Base-by-base conservation (phyloP, 1,140 invertebrate species). In the Rhizoglyphus robini region DNA sequence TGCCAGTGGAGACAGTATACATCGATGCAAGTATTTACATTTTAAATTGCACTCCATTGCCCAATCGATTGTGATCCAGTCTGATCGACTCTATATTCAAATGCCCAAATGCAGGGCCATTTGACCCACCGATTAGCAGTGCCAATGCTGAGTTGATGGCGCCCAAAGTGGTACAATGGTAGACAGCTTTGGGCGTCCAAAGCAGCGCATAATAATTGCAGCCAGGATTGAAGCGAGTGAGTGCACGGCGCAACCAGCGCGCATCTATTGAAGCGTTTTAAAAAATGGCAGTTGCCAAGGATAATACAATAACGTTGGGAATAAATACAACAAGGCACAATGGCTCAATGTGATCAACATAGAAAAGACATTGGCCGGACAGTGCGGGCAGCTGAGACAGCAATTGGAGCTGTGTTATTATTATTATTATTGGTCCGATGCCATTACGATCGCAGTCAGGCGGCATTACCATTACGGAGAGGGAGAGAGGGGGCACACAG, bases 51-150 rank as follows among this genome's bases (percentile, higher is more conserved):
- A 8, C 23, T 32, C 51, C 8, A 27, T 54, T 54, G 51, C 23
- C 20, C 51, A 54, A 32, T 27, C 8, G 23, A 27, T 32, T n/a
- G n/a, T n/a, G n/a, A n/a, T n/a, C n/a, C n/a, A n/a, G n/a, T n/a
- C n/a, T n/a, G n/a, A n/a, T n/a, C n/a, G 51, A 54, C 51, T 8
- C 51, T 54, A 54, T 54, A 54, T 54, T 54, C 51, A 54, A 32
- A 25, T 27, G n/a, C n/a, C n/a, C n/a, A n/a, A n/a, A n/a, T n/a
- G n/a, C n/a, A n/a, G n/a, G n/a, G n/a, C n/a, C n/a, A n/a, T n/a
- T n/a, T n/a, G n/a, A n/a, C n/a, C n/a, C n/a, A n/a, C n/a, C n/a
- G n/a, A n/a, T n/a, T n/a, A n/a, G n/a, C n/a, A n/a, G n/a, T n/a
- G n/a, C n/a, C n/a, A n/a, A n/a, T n/a, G n/a, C n/a, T n/a, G n/a